Evolutionary conservation across 37 sponge, comb jelly and placozoan species (phyloP).

Genomic region (Spongia lamella): DNA sequence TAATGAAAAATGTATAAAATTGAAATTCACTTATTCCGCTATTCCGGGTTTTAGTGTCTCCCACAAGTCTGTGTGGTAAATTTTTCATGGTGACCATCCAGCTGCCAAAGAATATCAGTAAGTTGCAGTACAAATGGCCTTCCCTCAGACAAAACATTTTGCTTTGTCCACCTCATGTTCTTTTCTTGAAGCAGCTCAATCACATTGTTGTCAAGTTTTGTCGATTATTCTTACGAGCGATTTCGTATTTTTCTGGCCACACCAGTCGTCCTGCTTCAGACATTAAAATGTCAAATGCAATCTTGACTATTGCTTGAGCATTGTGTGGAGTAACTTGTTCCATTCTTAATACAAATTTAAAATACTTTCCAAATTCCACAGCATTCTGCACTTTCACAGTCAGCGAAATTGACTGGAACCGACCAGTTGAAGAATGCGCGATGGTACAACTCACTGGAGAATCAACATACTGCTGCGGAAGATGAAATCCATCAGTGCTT

Average conservation of each 20-base stretch:
- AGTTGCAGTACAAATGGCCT: neutral
- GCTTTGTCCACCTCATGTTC: slow-evolving; percentile 4
- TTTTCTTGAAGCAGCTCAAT: slow-evolving; percentile 10
- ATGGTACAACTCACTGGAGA: slow-evolving; percentile 6
- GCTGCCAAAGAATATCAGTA: neutral
- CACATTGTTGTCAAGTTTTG: slow-evolving; percentile 4
- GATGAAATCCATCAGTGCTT: slow-evolving; percentile 11
- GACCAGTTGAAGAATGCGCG: neutral
- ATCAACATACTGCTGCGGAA: slow-evolving; percentile 1
- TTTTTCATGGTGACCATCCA: slow-evolving; percentile 9
- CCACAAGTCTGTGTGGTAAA: slow-evolving; percentile 8
- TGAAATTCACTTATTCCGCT: no score
- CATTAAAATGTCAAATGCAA: slow-evolving; percentile 3
- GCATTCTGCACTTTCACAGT: slow-evolving; percentile 13
- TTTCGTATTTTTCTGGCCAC: slow-evolving; percentile 17
- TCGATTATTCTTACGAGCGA: slow-evolving; percentile 6
- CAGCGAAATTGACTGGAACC: slow-evolving; percentile 5
- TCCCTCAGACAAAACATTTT: slow-evolving; percentile 1
- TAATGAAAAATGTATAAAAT: no score
- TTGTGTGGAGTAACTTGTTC: neutral
- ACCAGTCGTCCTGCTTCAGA: neutral
- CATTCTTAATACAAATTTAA: neutral
- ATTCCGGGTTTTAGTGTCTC: no score
- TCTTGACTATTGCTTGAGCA: neutral
- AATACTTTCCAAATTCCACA: slow-evolving; percentile 21